Evolutionary conservation across 1,140 invertebrate genomes (phyloP).

Genomic region (Holotrichia oblita): DNA sequence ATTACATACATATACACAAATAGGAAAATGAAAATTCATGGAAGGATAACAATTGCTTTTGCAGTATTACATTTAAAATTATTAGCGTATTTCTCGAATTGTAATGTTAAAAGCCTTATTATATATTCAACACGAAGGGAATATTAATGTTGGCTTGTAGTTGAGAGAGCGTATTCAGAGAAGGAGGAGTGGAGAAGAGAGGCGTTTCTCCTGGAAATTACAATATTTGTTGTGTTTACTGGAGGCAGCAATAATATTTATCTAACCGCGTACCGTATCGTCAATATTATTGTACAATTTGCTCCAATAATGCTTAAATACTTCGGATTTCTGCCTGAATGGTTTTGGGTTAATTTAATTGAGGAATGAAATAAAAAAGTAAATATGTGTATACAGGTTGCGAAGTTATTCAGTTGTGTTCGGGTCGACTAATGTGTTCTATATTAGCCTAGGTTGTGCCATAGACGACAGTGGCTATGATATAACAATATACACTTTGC

Average conservation of each 20-base stretch:
- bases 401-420: too few species aligned
- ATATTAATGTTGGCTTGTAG: slow-evolving; percentile 7
- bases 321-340: too few species aligned
- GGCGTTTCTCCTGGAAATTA: slow-evolving; percentile 10
- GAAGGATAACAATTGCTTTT: slow-evolving; percentile 17
- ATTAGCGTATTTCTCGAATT: slow-evolving; percentile 10
- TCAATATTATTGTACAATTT: not conserved
- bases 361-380: too few species aligned
- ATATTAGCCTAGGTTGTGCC: too few species aligned
- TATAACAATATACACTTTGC: too few species aligned
- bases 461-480: too few species aligned
- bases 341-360: too few species aligned
- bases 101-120: slow-evolving; percentile 1
- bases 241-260: slow-evolving; percentile 7
- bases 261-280: not conserved
- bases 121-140: not conserved
- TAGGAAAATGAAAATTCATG: slow-evolving; percentile 5
- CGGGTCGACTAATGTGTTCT: too few species aligned
- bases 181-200: not conserved
- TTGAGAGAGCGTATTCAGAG: not conserved
- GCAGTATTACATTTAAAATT: slow-evolving; percentile 1
- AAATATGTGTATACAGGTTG: too few species aligned
- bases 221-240: slow-evolving; percentile 21
- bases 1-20: not conserved
- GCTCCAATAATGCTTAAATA: not conserved